Base-by-base conservation (phyloP, 2,797 vertebrate genomes). In the Gadopsis bispinosus region DNA sequence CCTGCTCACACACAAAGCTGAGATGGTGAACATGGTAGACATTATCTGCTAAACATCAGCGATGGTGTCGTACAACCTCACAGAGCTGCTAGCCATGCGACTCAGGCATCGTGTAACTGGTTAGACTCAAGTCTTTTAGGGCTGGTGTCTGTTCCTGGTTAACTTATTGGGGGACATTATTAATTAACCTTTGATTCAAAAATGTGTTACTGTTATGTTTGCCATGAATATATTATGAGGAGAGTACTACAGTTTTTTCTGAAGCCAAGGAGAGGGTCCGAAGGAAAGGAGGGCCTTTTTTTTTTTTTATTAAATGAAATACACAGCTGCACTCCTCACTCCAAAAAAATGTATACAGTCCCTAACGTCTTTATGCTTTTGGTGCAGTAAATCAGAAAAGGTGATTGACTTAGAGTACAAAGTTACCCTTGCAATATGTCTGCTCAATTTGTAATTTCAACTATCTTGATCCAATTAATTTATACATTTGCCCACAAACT, bases 381-480 rank as follows among this genome's bases (percentile, higher is more conserved):
- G 35, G 2, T 58, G 43, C 39, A 53, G 6, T 54, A 54, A 69
- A 9, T 54, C n/a, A 7, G 54, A 51, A 53, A 69, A 33, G 2
- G 16, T 60, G 67, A 75, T 37, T 63, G 20, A 68, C 43, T 73
- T 77, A 55, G 19, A 65, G 48, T 16, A 50, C 39, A 67, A 70
- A 71, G 35, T 45, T 39, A 45, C n/a, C 22, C 5, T 51, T 12
- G 35, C 59, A 26, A 54, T 19, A 53, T 33, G 22, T 61, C 51
- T 77, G 13, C 22, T 78, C 54, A 26, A 26, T 77, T 62, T 48
- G 37, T 65, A 41, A 51, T 65, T 64, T 68, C 9, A 50, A 10
- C 37, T 75, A 10, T 77, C 73, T 67, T 60, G 19, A 82, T 64
- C 41, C 20, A 22, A 39, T 31, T 73, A 17, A 35, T 75, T 62